Percentiles rank a stretch among this genome's conserved stretches.
phyloP scores from a whole-genome alignment of 1,140 invertebrate genomes.

The Pseudomyrmex cubaensis region DNA sequence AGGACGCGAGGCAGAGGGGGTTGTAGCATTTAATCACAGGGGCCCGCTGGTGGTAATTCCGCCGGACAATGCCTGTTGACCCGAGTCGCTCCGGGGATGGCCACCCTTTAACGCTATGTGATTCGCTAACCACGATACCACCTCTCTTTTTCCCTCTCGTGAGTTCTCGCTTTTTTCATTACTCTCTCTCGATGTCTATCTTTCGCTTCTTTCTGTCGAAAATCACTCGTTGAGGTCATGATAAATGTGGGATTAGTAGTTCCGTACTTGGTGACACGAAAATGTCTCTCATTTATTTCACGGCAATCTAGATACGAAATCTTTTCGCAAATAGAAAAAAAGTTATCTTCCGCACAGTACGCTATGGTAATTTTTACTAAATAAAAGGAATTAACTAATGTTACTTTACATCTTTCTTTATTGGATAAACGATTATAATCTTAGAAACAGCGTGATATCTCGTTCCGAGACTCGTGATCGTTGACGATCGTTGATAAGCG shows the following conservation, averaged over 20 bases:
- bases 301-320: background rate
- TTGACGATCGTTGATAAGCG: background rate
- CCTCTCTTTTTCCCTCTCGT: background rate
- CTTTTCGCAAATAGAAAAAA: background rate
- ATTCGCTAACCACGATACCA: conserved; percentile 36
- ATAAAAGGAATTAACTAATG: background rate
- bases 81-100: conserved; percentile 62
- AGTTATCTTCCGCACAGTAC: too few species aligned
- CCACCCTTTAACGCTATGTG: conserved; percentile 73
- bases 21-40: conserved; percentile 79
- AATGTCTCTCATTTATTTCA: background rate
- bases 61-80: conserved; percentile 77
- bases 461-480: conserved; percentile 10
- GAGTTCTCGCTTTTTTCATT: conserved; percentile 1
- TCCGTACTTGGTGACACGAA: background rate
- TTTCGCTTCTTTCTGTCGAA: conserved; percentile 15
- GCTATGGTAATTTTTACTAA: too few species aligned
- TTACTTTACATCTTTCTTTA: conserved; percentile 11
- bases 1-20: conserved; percentile 5
- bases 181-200: background rate
- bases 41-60: conserved; percentile 76
- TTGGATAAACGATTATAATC: background rate
- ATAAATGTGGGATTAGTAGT: background rate
- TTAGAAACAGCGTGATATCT: conserved; percentile 9
- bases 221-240: background rate